phyloP scores from a whole-genome alignment of 2,113 vertebrate species.

The Microtus richardsoni region DNA sequence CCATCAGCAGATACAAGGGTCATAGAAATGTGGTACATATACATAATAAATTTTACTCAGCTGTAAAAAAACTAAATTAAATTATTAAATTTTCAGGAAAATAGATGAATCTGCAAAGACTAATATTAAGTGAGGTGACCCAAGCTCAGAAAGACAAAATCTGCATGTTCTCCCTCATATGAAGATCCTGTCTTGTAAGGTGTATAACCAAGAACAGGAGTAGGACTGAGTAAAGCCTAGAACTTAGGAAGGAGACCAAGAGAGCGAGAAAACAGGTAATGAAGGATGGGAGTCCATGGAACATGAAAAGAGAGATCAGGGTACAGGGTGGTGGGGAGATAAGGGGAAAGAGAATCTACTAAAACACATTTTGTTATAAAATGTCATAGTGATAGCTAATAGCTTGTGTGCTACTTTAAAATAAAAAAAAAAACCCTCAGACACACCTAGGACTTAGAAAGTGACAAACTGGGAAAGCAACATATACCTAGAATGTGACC shows the following conservation, averaged over 20 bases:
- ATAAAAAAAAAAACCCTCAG: background rate
- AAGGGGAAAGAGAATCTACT: background rate
- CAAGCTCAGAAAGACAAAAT: background rate
- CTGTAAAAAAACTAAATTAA: background rate
- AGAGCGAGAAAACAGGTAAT: background rate
- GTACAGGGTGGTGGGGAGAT: background rate
- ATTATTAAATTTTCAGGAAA: background rate
- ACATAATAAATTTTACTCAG: background rate
- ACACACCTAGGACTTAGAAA: slow-evolving; percentile 17
- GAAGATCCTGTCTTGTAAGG: too few species aligned
- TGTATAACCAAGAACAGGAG: background rate
- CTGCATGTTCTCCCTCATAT: background rate
- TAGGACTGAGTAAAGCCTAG: background rate
- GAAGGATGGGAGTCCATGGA: background rate
- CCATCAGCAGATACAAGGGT: background rate
- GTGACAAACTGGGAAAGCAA: background rate
- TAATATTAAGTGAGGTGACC: background rate
- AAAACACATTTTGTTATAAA: background rate
- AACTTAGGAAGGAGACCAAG: background rate
- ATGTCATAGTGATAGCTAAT: background rate
- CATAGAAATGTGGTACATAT: background rate
- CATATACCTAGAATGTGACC: background rate
- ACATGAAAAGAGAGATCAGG: background rate
- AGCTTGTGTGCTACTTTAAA: background rate
- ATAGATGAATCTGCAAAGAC: background rate